These are phyloP conservation scores for Chaetura pelagica DNA, from an alignment of 2,113 vertebrate genomes.

Conservation along the genomic window DNA sequence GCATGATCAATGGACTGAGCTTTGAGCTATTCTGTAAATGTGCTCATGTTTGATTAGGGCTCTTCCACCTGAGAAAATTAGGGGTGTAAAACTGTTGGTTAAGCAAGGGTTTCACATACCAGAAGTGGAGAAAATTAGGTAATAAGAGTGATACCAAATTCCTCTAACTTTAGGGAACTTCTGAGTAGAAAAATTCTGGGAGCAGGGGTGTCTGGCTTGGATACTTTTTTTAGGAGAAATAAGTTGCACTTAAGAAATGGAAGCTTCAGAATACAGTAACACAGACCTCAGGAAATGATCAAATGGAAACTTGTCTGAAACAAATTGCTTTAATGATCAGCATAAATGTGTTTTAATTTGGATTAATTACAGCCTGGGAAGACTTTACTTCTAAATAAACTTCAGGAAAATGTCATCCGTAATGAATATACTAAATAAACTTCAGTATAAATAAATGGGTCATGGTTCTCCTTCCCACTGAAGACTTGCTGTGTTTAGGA, in stretches of 20 bases:
- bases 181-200: background rate
- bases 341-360: slow-evolving; percentile 66
- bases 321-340: slow-evolving; percentile 55
- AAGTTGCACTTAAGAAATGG: background rate
- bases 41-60: background rate
- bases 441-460: slow-evolving; percentile 45
- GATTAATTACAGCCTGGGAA: slow-evolving; percentile 62
- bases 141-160: background rate
- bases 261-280: slow-evolving; percentile 24
- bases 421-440: slow-evolving; percentile 50
- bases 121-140: background rate
- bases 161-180: background rate
- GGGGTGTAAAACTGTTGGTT: background rate
- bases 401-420: slow-evolving; percentile 53
- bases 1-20: background rate
- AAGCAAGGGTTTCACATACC: background rate
- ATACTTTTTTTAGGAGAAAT: background rate
- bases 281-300: slow-evolving; percentile 44
- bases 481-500: slow-evolving; percentile 51
- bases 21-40: background rate
- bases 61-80: background rate
- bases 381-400: slow-evolving; percentile 53
- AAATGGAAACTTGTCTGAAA: slow-evolving; percentile 55
- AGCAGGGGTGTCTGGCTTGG: background rate
- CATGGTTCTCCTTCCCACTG: background rate